phyloP scores from a whole-genome alignment of 1,140 invertebrate species.

The Pseudobourletiella spinata region DNA sequence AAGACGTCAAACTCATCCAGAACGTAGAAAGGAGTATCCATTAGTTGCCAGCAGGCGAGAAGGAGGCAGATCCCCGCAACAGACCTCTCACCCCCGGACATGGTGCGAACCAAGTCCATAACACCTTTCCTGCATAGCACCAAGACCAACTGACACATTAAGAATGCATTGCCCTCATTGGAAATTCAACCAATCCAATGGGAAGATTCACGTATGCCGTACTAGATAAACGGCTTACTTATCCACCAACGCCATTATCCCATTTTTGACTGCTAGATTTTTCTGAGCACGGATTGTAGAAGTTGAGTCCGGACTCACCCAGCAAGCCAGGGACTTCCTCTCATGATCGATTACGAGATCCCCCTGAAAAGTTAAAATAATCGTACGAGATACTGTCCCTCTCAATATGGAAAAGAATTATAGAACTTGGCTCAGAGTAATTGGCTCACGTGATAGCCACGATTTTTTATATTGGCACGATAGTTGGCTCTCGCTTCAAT shows the following conservation, averaged over 20 bases:
- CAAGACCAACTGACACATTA: no score
- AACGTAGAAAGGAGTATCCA: slow-evolving; percentile 84
- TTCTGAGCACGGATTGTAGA: slow-evolving; percentile 38
- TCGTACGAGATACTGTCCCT: no score
- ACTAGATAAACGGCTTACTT: no score
- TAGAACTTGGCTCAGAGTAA: no score
- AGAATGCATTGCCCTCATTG: no score
- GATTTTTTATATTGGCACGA: no score
- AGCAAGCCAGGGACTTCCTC: slow-evolving; percentile 43
- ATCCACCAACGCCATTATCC: no score
- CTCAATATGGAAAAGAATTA: no score
- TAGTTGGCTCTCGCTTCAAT: no score
- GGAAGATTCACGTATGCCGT: no score
- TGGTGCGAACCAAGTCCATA: slow-evolving; percentile 50
- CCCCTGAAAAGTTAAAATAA: slow-evolving; percentile 45
- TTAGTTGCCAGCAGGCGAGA: slow-evolving; percentile 81
- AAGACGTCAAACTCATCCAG: slow-evolving; percentile 98
- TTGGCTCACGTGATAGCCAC: no score
- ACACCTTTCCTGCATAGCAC: slow-evolving; percentile 37
- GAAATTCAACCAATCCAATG: no score
- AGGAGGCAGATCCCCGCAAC: slow-evolving; percentile 90
- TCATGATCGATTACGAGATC: slow-evolving; percentile 52
- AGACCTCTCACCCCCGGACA: slow-evolving; percentile 91
- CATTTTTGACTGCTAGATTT: slow-evolving; percentile 38
- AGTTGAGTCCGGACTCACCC: slow-evolving; percentile 4